These are phyloP conservation scores for Microcebus lehilahytsara DNA, from an alignment of 2,113 vertebrate species.

Conservation along the genomic window DNA sequence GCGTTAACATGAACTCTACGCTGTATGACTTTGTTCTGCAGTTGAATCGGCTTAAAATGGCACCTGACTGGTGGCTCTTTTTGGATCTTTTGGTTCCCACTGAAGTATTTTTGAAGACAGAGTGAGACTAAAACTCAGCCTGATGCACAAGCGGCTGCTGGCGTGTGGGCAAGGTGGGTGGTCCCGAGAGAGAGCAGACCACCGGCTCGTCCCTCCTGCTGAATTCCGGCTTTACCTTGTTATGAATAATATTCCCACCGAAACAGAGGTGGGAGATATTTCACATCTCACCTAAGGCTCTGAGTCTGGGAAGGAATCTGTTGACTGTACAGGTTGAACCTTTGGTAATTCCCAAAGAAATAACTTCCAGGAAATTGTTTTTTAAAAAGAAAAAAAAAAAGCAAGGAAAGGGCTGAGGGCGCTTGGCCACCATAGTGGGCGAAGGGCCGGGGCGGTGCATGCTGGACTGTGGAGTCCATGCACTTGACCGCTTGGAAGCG, in stretches of 20 bases:
- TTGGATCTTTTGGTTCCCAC: not conserved
- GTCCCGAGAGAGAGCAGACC: not conserved
- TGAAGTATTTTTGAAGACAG: constrained; percentile 9
- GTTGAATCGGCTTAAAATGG: not conserved
- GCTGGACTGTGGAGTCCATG: not conserved
- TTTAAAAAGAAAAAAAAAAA: not conserved
- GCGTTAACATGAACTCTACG: not conserved
- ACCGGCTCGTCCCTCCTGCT: not conserved
- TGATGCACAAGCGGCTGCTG: not conserved
- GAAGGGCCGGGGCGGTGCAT: rapidly evolving
- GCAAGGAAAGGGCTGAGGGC: not conserved
- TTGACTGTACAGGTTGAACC: not conserved
- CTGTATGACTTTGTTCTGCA: not conserved
- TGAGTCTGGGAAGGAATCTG: not conserved
- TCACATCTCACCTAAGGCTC: not conserved
- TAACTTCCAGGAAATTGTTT: not conserved
- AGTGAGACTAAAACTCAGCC: not conserved
- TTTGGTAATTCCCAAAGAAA: constrained; percentile 21
- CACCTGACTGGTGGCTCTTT: not conserved
- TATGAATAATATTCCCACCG: not conserved
- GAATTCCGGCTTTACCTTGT: not conserved
- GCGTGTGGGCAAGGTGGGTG: not conserved
- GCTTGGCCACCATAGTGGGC: not conserved
- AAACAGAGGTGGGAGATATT: not conserved
- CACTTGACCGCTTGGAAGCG: not conserved